A percentile compares a stretch with the other conserved stretches of the same genome.
phyloP scores from a whole-genome alignment of 2,888 invertebrate genomes.

The Anarsia innoxiella region DNA sequence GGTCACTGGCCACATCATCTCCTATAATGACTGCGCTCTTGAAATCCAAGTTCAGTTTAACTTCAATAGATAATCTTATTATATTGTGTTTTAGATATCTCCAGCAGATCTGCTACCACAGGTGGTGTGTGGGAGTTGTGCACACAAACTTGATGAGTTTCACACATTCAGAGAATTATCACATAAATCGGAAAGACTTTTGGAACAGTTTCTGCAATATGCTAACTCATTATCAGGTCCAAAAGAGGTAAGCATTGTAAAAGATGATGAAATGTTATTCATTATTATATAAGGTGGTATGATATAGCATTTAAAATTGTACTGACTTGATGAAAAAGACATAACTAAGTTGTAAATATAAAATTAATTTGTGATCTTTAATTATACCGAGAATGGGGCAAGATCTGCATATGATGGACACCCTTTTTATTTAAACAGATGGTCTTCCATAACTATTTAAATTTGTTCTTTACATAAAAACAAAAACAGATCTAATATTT shows the following conservation, averaged over 20 bases:
- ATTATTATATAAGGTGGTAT: no score
- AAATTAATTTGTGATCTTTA: no score
- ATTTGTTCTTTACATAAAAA: constrained; percentile 1
- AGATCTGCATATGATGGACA: no score
- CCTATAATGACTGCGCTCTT: constrained; percentile 40
- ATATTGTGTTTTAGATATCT: constrained; percentile 78
- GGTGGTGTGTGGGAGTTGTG: constrained; percentile 85
- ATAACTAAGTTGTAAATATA: no score
- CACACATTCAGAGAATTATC: constrained; percentile 85
- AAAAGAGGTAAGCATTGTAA: constrained; percentile 80
- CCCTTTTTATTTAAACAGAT: no score
- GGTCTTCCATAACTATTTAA: no score
- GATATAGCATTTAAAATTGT: no score
- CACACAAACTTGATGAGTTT: constrained; percentile 83
- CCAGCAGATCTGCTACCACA: constrained; percentile 85
- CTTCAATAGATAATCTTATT: no score
- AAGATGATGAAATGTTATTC: background rate
- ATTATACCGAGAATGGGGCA: no score
- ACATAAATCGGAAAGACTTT: constrained; percentile 82
- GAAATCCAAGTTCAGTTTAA: constrained; percentile 36
- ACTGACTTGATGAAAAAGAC: no score
- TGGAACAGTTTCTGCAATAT: constrained; percentile 84
- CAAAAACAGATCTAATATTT: background rate
- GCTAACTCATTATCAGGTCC: constrained; percentile 79
- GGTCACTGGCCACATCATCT: constrained; percentile 65